phyloP scores from a whole-genome alignment of 2,888 invertebrate species.

The Carabus problematicus region DNA sequence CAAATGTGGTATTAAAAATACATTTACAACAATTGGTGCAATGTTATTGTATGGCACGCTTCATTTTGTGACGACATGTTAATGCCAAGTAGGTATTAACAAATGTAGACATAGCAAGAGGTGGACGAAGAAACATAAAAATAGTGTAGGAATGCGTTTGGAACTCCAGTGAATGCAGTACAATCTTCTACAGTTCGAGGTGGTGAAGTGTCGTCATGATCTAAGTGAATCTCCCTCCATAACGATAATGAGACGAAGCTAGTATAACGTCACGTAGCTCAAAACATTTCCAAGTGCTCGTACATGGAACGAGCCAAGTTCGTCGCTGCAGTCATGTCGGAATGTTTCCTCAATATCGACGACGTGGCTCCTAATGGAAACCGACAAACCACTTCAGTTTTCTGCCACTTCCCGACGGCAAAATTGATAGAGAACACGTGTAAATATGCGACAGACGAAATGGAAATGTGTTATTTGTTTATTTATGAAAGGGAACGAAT shows the following conservation, averaged over 20 bases:
- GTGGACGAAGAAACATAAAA: not conserved
- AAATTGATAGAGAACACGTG: not conserved
- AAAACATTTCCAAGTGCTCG: constrained; percentile 16
- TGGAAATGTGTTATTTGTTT: not conserved
- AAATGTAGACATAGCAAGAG: not conserved
- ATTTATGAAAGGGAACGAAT: too few species aligned
- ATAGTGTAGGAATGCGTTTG: too few species aligned
- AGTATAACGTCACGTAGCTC: constrained; percentile 18
- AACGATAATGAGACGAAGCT: constrained; percentile 17
- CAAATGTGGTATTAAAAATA: too few species aligned
- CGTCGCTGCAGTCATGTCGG: not conserved
- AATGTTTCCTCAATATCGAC: not conserved
- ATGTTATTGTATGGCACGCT: too few species aligned
- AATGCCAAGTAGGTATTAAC: not conserved
- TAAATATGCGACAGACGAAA: not conserved
- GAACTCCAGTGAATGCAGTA: not conserved
- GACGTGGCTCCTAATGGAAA: not conserved
- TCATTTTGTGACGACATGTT: not conserved
- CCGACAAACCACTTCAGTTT: not conserved
- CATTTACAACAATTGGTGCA: too few species aligned
- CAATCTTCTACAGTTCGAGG: not conserved
- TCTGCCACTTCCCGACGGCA: not conserved
- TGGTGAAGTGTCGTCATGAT: not conserved
- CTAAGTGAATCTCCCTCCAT: constrained; percentile 19
- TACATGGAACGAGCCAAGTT: constrained; percentile 9